Base-by-base conservation (phyloP, 2,113 vertebrate species). In the Drymodes brunneopygia region DNA sequence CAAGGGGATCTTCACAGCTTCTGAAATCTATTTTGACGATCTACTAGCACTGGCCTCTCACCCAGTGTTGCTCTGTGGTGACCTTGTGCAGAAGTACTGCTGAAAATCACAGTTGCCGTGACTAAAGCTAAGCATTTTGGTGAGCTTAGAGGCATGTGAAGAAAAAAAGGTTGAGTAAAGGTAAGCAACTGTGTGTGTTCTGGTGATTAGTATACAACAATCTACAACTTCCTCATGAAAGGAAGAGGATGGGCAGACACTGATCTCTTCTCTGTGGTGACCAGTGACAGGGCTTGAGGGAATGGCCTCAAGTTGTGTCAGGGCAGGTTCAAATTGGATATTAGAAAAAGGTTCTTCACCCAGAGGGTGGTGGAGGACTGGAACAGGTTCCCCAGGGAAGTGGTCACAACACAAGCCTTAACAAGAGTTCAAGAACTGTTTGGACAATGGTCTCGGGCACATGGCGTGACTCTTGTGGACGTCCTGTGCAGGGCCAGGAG, bases 281-380 rank as follows among this genome's bases (percentile, higher is more conserved):
- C 14, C n/a, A 45, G 23, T 15, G 45, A n/a, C 16, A 40, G n/a
- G 5, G 61, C 14, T 9, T 0, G 0, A 69, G n/a, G 38, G n/a
- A 74, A 82, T 31, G 70, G 16, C 21, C 29, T 27, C 13, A 22
- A 74, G 2, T 2, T 35, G 54, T 54, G 47, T 40, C 38, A 54
- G n/a, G 17, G 51, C 8, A 73, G 51, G 44, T 27, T 73, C 50
- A 65, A 18, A 27, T 3, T 45, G 45, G 24, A 25, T 53, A 25
- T 11, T 17, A 74, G 45, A 15, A 35, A 53, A 61, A 35, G 5
- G 6, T 11, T 75, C 17, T 25, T 67, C 6, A 12, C 8, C 11
- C 8, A 35, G n/a, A 31, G 29, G 13, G n/a, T 47, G 47, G 7
- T 1, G 38, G n/a, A 11, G 29, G 2, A 19, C 20, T 60, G 16